A percentile compares a stretch with the other conserved stretches of the same genome.
Conservation (phyloP, 2,113 vertebrate genomes). For the Phrynosoma blainvillii region DNA sequence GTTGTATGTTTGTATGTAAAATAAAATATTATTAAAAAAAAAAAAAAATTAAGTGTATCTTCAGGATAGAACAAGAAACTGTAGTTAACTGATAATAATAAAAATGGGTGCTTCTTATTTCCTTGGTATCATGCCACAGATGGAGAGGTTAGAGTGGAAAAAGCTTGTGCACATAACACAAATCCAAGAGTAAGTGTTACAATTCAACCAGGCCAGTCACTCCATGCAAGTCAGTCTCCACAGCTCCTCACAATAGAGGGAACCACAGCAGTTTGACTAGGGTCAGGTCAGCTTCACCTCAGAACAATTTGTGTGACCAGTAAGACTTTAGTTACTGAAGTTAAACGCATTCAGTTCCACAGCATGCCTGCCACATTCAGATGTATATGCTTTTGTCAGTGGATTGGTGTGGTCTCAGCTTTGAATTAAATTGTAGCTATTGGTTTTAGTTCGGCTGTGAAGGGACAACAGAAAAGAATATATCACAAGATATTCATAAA, state of each 20-base stretch:
- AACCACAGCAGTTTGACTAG: neutral
- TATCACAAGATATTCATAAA: neutral
- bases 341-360: neutral
- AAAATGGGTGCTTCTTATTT: neutral
- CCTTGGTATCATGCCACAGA: neutral
- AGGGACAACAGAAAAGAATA: neutral
- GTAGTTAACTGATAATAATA: neutral
- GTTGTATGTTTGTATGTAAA: no score
- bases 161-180: neutral
- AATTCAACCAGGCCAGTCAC: neutral
- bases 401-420: neutral
- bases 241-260: neutral
- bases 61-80: neutral
- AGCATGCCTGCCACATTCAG: neutral
- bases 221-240: neutral
- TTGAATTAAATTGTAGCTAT: neutral
- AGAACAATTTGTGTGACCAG: neutral
- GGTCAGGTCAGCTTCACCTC: neutral
- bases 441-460: neutral
- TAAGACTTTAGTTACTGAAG: neutral
- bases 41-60: neutral
- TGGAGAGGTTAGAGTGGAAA: neutral
- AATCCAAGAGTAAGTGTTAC: neutral
- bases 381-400: neutral
- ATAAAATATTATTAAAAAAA: no score